These are phyloP conservation scores for Drosophila jambulina DNA, from an alignment of 1,140 invertebrate species.

Conservation along the genomic window DNA sequence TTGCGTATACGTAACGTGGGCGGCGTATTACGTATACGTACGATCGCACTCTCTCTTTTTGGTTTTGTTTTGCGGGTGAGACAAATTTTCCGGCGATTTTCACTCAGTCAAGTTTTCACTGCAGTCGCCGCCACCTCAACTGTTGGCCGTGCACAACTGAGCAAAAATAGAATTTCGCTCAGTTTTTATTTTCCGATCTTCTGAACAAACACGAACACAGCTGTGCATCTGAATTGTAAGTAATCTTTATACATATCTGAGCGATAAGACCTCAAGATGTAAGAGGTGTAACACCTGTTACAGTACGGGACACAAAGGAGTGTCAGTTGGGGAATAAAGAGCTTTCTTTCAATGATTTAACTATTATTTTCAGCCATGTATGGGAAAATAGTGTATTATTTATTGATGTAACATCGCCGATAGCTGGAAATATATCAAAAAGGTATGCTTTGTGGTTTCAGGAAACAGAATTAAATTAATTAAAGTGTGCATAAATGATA, in stretches of 20 bases:
- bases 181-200: constrained; percentile 50
- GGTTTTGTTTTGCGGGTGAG: neutral
- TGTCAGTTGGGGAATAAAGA: neutral
- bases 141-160: constrained; percentile 58
- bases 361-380: too few species aligned
- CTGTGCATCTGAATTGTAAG: constrained; percentile 4
- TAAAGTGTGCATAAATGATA: neutral
- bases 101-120: constrained; percentile 33
- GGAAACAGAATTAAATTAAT: neutral
- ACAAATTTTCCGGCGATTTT: constrained; percentile 39
- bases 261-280: constrained; percentile 21
- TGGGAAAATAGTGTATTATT: neutral
- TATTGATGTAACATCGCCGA: neutral
- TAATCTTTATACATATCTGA: constrained; percentile 11
- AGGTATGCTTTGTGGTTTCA: too few species aligned
- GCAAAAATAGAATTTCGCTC: constrained; percentile 42
- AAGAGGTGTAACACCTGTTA: neutral
- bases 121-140: constrained; percentile 18
- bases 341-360: neutral
- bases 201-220: constrained; percentile 11
- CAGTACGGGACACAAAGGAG: neutral
- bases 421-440: neutral
- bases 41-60: constrained; percentile 9
- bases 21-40: constrained; percentile 45
- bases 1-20: constrained; percentile 58